phyloP scores from a whole-genome alignment of 37 sponge, comb jelly and placozoan genomes.

The Theonella swinhoei region DNA sequence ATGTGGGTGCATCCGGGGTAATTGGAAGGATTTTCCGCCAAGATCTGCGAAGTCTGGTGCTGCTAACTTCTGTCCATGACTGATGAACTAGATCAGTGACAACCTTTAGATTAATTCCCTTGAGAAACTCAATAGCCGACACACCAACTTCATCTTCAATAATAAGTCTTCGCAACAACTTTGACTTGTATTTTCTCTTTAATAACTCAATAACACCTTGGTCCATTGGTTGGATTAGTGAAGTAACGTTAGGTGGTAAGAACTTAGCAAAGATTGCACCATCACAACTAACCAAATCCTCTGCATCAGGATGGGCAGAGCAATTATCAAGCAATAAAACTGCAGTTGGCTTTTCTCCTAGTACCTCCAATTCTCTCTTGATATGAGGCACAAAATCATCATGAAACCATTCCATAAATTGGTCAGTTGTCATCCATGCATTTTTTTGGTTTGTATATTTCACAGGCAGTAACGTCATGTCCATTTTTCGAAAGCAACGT shows the following conservation, averaged over 20 bases:
- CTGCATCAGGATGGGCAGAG: conserved; percentile 62
- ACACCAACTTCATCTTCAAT: conserved; percentile 58
- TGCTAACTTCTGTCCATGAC: no score
- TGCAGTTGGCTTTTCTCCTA: conserved; percentile 50
- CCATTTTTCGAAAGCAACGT: conserved; percentile 55
- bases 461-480: conserved; percentile 47
- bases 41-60: no score
- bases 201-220: conserved; percentile 65
- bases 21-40: no score
- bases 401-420: conserved; percentile 75
- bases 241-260: conserved; percentile 78
- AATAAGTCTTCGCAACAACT: conserved; percentile 55
- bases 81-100: no score
- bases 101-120: conserved; percentile 46
- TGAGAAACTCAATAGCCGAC: conserved; percentile 48
- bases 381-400: conserved; percentile 60
- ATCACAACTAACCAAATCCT: conserved; percentile 45
- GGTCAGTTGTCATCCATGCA: conserved; percentile 74
- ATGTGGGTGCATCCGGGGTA: no score
- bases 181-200: conserved; percentile 60
- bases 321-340: conserved; percentile 67
- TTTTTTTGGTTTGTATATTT: conserved; percentile 54
- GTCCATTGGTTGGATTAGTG: conserved; percentile 84
- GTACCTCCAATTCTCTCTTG: conserved; percentile 1
- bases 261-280: conserved; percentile 53